Evolutionary conservation across 2,888 invertebrate genomes (phyloP).

Genomic region (Hofmannophila pseudospretella): DNA sequence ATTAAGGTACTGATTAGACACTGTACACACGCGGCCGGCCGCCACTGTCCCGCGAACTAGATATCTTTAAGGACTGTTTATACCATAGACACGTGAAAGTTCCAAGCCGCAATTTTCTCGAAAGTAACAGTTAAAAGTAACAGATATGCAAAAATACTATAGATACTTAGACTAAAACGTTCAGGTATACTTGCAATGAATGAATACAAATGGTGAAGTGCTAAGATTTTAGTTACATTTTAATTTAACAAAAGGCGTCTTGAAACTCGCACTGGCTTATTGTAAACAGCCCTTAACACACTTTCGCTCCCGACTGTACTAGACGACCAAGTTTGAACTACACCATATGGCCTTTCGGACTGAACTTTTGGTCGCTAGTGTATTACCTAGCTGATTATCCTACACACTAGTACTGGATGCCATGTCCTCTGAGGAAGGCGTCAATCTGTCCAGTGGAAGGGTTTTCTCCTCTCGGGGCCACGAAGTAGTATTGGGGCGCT

Average conservation of each 20-base stretch:
- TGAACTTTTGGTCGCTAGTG: conserved; percentile 32
- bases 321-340: conserved; percentile 33
- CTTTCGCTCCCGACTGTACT: conserved; percentile 40
- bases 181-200: too few species aligned
- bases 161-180: too few species aligned
- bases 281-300: conserved; percentile 13
- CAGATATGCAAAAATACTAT: too few species aligned
- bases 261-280: too few species aligned
- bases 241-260: too few species aligned
- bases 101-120: too few species aligned
- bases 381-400: conserved; percentile 47
- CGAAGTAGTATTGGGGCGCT: conserved; percentile 77
- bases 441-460: conserved; percentile 85
- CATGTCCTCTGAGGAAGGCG: conserved; percentile 86
- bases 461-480: conserved; percentile 72
- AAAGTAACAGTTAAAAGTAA: too few species aligned
- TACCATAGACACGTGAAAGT: neutral
- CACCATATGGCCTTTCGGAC: conserved; percentile 25
- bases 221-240: too few species aligned
- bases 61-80: conserved; percentile 10
- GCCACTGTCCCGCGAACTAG: conserved; percentile 42
- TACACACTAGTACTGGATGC: conserved; percentile 78
- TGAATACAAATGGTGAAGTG: too few species aligned
- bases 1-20: conserved; percentile 69
- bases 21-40: conserved; percentile 54